These are phyloP conservation scores for Callipepla californica DNA, from an alignment of 2,113 vertebrate species.

Conservation along the genomic window DNA sequence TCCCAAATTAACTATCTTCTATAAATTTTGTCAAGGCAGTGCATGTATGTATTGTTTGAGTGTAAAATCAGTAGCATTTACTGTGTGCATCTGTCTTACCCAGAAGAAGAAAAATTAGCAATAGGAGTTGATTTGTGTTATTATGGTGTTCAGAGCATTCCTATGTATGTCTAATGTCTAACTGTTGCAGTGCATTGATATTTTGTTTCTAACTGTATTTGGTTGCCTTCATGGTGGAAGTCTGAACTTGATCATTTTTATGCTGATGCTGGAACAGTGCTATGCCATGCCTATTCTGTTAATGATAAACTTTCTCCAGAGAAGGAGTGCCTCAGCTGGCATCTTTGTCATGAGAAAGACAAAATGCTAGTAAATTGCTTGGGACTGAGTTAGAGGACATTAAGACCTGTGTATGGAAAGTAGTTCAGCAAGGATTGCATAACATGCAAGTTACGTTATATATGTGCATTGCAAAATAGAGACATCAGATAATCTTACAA, in stretches of 20 bases:
- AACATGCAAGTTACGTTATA: background rate
- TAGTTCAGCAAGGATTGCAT: background rate
- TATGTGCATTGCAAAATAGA: background rate
- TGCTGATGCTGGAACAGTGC: background rate
- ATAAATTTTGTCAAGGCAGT: background rate
- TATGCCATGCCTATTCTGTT: background rate
- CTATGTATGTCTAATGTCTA: background rate
- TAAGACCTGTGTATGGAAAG: background rate
- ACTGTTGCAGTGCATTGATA: background rate
- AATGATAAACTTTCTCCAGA: background rate
- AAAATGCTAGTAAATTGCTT: background rate
- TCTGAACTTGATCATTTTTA: background rate
- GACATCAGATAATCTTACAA: background rate
- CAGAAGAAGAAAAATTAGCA: background rate
- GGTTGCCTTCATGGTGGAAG: background rate
- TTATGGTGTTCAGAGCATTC: background rate
- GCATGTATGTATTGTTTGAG: background rate
- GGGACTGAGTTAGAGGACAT: background rate
- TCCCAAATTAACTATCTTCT: constrained; percentile 13
- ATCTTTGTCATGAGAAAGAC: background rate
- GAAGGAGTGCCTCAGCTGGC: background rate
- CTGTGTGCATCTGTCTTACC: background rate
- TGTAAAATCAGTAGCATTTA: background rate
- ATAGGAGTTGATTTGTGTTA: background rate
- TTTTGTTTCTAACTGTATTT: background rate